Percentiles rank a stretch among this genome's conserved stretches.
These are phyloP conservation scores for Xanthia icteritia DNA, from an alignment of 2,888 invertebrate genomes.

Conservation along the genomic window DNA sequence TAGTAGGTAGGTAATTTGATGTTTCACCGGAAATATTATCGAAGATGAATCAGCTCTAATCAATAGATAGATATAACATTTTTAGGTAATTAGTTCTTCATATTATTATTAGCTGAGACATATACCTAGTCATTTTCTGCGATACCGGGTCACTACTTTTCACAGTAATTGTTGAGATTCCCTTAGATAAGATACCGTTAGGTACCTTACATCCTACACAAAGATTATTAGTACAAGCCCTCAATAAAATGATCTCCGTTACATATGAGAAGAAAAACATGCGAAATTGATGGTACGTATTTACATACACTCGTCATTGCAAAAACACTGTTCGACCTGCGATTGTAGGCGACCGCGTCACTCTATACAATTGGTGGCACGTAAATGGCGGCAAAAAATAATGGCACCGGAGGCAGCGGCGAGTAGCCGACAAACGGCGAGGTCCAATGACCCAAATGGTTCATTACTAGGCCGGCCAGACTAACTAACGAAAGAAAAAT, in stretches of 20 bases:
- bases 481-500: slow-evolving; percentile 87
- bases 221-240: slow-evolving; percentile 69
- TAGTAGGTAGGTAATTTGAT: background rate
- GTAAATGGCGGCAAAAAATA: slow-evolving; percentile 84
- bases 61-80: background rate
- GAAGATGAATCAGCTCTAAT: slow-evolving; percentile 25
- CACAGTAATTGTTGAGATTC: slow-evolving; percentile 7
- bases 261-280: slow-evolving; percentile 69
- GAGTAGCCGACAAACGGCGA: slow-evolving; percentile 85
- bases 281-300: slow-evolving; percentile 67
- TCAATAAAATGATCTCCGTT: slow-evolving; percentile 71
- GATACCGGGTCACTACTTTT: background rate
- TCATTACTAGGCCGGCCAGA: slow-evolving; percentile 85
- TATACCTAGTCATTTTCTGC: background rate
- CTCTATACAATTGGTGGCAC: slow-evolving; percentile 81
- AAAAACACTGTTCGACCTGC: slow-evolving; percentile 72
- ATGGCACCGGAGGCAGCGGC: slow-evolving; percentile 80
- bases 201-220: slow-evolving; percentile 71
- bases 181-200: slow-evolving; percentile 74
- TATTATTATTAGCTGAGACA: background rate
- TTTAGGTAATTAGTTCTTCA: slow-evolving; percentile 13
- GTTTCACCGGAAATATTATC: slow-evolving; percentile 6
- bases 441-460: slow-evolving; percentile 90
- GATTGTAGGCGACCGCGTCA: slow-evolving; percentile 79
- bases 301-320: slow-evolving; percentile 56